Base-by-base conservation (phyloP, 53 echinoderm and acorn worm species). In the Echinarachnius parma region DNA sequence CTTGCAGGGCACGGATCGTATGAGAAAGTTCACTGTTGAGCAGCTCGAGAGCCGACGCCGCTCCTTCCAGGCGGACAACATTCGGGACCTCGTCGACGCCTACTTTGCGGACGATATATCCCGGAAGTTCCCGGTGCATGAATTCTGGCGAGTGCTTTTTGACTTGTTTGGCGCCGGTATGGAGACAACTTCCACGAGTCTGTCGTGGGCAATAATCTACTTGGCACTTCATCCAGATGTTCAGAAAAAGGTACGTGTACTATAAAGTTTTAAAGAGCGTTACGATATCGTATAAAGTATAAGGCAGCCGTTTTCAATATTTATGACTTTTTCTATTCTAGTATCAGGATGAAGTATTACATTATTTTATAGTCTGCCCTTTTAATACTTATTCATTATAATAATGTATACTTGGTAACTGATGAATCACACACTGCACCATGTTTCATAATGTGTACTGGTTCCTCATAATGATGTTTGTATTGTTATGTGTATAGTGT, bases 111-210 rank as follows among this genome's bases (percentile, higher is more conserved):
- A 81, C 27, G 55, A 22, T 14, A 60, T 69, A 22, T 69, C 69
- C 32, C 15, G 31, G 30, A 16, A 31, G 20, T 69, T 48, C 53
- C 31, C 21, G 4, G 2, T 52, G 31, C 22, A 49, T 8, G 50
- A 69, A 30, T 69, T 62, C 26, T 74, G 81, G 81, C 45, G 81
- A 36, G 28, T 49, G 0, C 30, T 63, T 5, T 30, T 81, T 18
- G 81, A 81, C 20, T 60, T 75, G 1, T 81, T 81, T 53, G 61
- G 37, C 27, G 81, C 53, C 28, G 81, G 81, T 32, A 35, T 63
- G 5, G 81, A 81, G 4, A 81, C 75, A 4, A 75, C 75, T 20
- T 14, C 75, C 2, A 34, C 30, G 27, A 9, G 44, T 30, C 4
- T 61, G 2, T 62, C 52, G 53, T 81, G 75, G 81, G 63, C 57